Percentiles rank a stretch among this genome's conserved stretches.
These are phyloP conservation scores for Andricus curvator DNA, from an alignment of 2,888 invertebrate species.

Conservation along the genomic window DNA sequence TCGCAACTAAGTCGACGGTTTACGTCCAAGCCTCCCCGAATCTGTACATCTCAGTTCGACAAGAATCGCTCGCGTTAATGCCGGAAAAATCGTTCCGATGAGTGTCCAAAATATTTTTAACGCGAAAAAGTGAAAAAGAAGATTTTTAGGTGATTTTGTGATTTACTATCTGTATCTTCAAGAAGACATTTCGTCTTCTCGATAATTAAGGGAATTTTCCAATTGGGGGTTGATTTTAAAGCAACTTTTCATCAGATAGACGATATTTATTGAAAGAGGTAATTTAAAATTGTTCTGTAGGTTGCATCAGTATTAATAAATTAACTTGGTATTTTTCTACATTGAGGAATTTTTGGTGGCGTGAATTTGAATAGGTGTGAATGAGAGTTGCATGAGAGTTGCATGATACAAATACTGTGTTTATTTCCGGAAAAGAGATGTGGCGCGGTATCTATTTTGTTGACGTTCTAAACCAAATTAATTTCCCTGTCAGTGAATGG, in stretches of 20 bases:
- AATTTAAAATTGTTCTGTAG: not conserved
- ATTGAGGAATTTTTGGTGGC: not conserved
- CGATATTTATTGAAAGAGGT: constrained; percentile 7
- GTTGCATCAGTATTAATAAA: not conserved
- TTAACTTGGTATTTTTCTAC: constrained; percentile 8
- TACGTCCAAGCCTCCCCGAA: constrained; percentile 14
- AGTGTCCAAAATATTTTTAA: not conserved
- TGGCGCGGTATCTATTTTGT: not conserved
- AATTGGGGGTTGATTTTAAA: not conserved
- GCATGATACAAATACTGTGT: not conserved
- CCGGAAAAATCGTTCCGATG: constrained; percentile 21
- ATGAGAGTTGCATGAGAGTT: not conserved
- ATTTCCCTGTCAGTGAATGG: not conserved
- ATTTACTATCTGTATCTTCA: not conserved
- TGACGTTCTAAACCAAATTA: not conserved
- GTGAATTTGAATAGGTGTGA: not conserved
- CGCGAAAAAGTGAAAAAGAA: constrained; percentile 14
- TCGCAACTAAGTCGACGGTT: constrained; percentile 60
- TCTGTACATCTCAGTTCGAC: constrained; percentile 27
- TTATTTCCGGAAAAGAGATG: constrained; percentile 18
- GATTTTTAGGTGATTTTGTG: constrained; percentile 16
- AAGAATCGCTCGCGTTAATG: constrained; percentile 1
- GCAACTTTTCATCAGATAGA: constrained; percentile 2
- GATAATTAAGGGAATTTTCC: not conserved
- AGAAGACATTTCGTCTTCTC: not conserved